phyloP scores from a whole-genome alignment of 1,140 invertebrate species.

The Dicyema japonicum region DNA sequence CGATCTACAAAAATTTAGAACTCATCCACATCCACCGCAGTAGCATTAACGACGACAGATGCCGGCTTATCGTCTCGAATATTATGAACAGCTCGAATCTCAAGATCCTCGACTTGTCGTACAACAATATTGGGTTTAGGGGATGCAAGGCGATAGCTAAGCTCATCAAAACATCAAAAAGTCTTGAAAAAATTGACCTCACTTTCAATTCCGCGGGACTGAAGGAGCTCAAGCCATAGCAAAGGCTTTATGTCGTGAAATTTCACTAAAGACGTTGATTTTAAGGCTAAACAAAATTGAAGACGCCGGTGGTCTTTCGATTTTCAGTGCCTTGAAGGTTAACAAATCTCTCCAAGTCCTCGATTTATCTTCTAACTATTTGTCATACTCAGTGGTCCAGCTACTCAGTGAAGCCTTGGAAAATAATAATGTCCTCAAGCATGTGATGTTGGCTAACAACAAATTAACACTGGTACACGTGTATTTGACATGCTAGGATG shows the following conservation, averaged over 20 bases:
- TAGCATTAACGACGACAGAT: slow-evolving; percentile 7
- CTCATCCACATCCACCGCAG: slow-evolving; percentile 7
- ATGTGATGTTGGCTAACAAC: too few species aligned
- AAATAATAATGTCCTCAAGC: too few species aligned
- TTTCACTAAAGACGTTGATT: slow-evolving; percentile 10
- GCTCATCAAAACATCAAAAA: slow-evolving; percentile 16
- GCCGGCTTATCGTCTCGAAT: slow-evolving; percentile 15
- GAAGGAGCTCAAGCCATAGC: slow-evolving; percentile 17
- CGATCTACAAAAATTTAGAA: slow-evolving; percentile 11
- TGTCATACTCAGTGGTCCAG: too few species aligned
- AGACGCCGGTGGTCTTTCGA: slow-evolving; percentile 18
- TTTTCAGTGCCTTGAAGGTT: slow-evolving; percentile 6
- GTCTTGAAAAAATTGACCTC: slow-evolving; percentile 11
- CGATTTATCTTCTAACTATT: neutral
- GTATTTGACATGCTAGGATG: too few species aligned
- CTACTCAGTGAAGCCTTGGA: too few species aligned
- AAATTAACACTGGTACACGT: too few species aligned
- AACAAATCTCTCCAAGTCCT: neutral
- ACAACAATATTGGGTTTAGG: slow-evolving; percentile 16
- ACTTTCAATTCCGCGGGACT: slow-evolving; percentile 14
- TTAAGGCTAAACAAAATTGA: slow-evolving; percentile 14
- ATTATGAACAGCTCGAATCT: slow-evolving; percentile 15
- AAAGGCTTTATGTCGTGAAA: slow-evolving; percentile 16
- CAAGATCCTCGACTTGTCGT: slow-evolving; percentile 13
- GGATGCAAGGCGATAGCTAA: slow-evolving; percentile 17